These are phyloP conservation scores for Phalloptychus januarius DNA, from an alignment of 2,797 vertebrate species.

Conservation along the genomic window DNA sequence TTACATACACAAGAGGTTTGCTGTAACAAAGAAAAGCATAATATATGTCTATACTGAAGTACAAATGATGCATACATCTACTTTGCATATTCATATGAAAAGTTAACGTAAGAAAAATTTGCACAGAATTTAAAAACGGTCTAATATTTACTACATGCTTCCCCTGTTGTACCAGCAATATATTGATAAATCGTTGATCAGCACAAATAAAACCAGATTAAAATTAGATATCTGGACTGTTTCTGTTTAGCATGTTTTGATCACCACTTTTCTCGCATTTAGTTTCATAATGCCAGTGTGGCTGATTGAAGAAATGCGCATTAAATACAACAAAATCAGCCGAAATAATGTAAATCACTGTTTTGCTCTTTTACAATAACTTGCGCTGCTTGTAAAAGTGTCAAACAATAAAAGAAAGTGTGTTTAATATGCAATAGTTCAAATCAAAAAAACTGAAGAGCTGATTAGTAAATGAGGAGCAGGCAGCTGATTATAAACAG, in stretches of 20 bases:
- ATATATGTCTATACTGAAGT: not conserved
- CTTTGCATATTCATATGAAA: too few relatives aligned
- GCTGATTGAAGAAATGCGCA: not conserved
- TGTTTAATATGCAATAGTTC: not conserved
- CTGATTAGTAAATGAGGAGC: not conserved
- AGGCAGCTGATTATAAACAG: not conserved
- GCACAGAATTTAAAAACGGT: too few relatives aligned
- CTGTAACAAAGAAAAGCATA: slow-evolving; percentile 2
- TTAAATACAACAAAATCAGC: not conserved
- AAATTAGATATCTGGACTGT: not conserved
- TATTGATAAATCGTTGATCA: not conserved
- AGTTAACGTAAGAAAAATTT: not conserved
- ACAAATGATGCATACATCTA: too few relatives aligned
- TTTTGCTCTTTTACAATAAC: not conserved
- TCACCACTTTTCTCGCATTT: not conserved
- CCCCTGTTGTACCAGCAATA: not conserved
- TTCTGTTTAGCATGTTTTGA: not conserved
- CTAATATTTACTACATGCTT: not conserved
- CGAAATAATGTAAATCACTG: not conserved
- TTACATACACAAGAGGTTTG: slow-evolving; percentile 22
- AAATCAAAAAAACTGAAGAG: not conserved
- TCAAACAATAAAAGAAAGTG: not conserved
- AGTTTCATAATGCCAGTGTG: not conserved
- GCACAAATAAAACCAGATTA: not conserved
- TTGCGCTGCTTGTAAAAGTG: not conserved